Base-by-base conservation (phyloP, 1,140 invertebrate genomes). In the Dendroctonus valens region DNA sequence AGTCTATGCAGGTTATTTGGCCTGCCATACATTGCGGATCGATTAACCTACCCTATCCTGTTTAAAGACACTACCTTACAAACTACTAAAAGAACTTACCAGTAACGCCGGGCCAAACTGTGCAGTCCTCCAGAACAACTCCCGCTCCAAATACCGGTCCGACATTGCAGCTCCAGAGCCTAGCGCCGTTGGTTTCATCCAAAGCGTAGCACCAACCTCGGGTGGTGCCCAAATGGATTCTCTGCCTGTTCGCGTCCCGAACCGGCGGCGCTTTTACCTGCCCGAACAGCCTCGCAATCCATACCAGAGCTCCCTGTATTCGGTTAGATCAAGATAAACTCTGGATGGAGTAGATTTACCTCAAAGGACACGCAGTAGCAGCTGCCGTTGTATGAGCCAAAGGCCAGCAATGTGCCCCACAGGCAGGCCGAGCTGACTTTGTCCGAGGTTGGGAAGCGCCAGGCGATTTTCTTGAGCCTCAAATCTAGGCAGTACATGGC, bases 401-500 rank as follows among this genome's bases (percentile, higher is more conserved):
- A 68, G 14, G 59, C 41, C 3, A 68, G 9, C 6, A 14, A 11
- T 8, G 37, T 12, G 39, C 15, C 41, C 26, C 57, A 57, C 4
- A 62, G 5, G 39, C 51, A 41, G 9, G 59, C 15, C 14, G 41
- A n/a, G 50, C 39, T 44, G 11, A 62, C 59, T 52, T 62, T 44
- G 6, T 65, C 41, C 14, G 5, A 3, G 5, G 67, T 69, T 5
- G 14, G 14, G 38, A 53, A 69, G 37, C 48, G 39, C 67, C 67
- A 69, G 15, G 15, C 26, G 50, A 69, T 49, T 26, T 6, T 12
- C 42, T 65, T 64, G 9, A 5, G 37, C 14, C 37, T 26, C 14
- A 69, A 40, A 65, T 65, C 57, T 26, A 69, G 44, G 12, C 53
- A 64, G 40, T 69, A 65, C 55, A 69, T 59, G 14, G 11, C 7